These are phyloP conservation scores for Silurus aristotelis DNA, from an alignment of 2,797 vertebrate species.

Conservation along the genomic window DNA sequence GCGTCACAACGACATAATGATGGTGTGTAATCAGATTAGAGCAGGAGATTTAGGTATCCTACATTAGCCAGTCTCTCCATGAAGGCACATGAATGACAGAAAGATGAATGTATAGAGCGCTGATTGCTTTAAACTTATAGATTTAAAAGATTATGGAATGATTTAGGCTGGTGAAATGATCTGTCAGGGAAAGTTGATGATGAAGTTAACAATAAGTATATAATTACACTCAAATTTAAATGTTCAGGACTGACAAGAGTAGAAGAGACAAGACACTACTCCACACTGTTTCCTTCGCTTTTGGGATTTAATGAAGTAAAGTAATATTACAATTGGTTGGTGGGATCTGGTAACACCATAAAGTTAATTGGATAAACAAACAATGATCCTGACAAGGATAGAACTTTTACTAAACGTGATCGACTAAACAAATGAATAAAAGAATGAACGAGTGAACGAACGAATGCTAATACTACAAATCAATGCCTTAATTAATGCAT, in stretches of 20 bases:
- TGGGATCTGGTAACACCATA: no score
- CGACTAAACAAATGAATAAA: background rate
- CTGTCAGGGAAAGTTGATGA: background rate
- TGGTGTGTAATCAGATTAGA: slow-evolving; percentile 59
- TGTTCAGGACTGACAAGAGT: background rate
- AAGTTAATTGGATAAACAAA: no score
- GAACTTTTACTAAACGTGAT: background rate
- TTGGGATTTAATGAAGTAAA: background rate
- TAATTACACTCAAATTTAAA: background rate
- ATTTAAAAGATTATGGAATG: background rate
- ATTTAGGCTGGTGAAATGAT: background rate
- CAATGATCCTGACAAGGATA: background rate
- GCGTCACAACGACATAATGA: slow-evolving; percentile 46
- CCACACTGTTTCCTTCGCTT: no score
- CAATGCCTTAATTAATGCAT: no score
- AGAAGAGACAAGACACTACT: background rate
- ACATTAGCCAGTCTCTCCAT: background rate
- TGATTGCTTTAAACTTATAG: slow-evolving; percentile 1
- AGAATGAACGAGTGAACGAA: background rate
- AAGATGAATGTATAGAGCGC: background rate
- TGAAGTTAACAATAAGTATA: background rate
- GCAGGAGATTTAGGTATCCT: slow-evolving; percentile 38
- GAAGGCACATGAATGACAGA: background rate
- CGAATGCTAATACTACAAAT: background rate
- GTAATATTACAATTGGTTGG: no score